Evolutionary conservation across 2,797 vertebrate species (phyloP), one percentile per base, ranked within the genome.

Genomic region (Leucoraja ocellata): DNA sequence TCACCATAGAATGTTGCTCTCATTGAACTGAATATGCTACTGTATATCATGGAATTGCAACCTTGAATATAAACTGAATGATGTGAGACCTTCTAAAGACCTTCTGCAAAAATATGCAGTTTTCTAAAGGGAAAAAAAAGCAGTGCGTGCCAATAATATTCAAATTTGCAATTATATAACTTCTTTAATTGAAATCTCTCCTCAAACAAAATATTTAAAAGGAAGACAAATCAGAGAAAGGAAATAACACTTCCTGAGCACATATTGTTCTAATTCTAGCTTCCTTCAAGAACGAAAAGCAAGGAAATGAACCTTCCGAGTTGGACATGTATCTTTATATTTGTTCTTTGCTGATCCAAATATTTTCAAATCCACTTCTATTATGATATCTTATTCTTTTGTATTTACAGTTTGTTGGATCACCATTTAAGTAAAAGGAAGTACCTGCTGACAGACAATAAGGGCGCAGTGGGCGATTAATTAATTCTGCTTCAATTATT

Each of bases 181-280:
- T n/a, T 54, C 46, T 54, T 54, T 77, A n/a, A 77, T 77, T 77
- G n/a, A 77, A n/a, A 32, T 28, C n/a, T 79, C 36, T 79, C 28
- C 25, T 79, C 36, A 79, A 79, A 79, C n/a, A 79, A 79, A 79
- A n/a, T n/a, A n/a, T 79, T 79, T 79, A 79, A 79, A 79, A 81
- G 16, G 68, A 79, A 36, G 32, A 36, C 14, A 54, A 54, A 54
- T 54, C 46, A 54, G 46, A 54, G 46, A 54, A 54, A 54, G 46
- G 46, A 54, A 54, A 54, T 54, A 54, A 54, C 46, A 54, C 46
- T 54, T 54, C 46, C 46, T 54, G 46, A 54, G 46, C 4, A 54
- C 46, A 54, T 54, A 54, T 54, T 54, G 77, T 79, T 79, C 5
- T 79, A 79, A 79, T n/a, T 32, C 36, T n/a, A 36, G 32, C 77